These are phyloP conservation scores for Orbicella faveolata DNA, from an alignment of 64 coral and sea anemone species.

Conservation along the genomic window DNA sequence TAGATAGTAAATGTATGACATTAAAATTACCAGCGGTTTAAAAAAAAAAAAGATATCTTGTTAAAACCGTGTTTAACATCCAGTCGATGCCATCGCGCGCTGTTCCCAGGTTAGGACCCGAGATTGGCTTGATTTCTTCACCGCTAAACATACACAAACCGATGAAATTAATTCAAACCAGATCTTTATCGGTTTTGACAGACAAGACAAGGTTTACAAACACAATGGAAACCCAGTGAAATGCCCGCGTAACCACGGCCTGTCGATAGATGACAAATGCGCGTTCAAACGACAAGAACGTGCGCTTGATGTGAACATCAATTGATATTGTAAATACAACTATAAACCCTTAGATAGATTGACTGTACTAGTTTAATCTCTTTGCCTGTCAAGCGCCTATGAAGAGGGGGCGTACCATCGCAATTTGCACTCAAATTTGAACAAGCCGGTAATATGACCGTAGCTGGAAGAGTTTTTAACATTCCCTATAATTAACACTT, in stretches of 20 bases:
- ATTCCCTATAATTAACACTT: slow-evolving; percentile 71
- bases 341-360: slow-evolving; percentile 15
- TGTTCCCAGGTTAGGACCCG: not conserved
- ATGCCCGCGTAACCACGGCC: not conserved
- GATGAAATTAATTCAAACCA: slow-evolving; percentile 32
- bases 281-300: not conserved
- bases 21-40: not conserved
- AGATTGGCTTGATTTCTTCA: not conserved
- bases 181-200: slow-evolving; percentile 46
- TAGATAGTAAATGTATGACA: not conserved
- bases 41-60: slow-evolving; percentile 20
- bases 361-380: slow-evolving; percentile 32
- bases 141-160: slow-evolving; percentile 16
- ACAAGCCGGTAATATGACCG: slow-evolving; percentile 67
- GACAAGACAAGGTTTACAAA: slow-evolving; percentile 1
- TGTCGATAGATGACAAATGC: not conserved
- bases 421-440: slow-evolving; percentile 83
- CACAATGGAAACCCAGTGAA: slow-evolving; percentile 17
- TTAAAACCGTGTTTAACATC: slow-evolving; percentile 35
- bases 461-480: slow-evolving; percentile 53
- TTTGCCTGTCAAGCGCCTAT: slow-evolving; percentile 58
- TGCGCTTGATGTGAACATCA: not conserved
- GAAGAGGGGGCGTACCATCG: slow-evolving; percentile 75
- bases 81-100: not conserved
- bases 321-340: not conserved